Evolutionary conservation across 2,888 invertebrate genomes (phyloP).

Genomic region (Drosophila monieri): DNA sequence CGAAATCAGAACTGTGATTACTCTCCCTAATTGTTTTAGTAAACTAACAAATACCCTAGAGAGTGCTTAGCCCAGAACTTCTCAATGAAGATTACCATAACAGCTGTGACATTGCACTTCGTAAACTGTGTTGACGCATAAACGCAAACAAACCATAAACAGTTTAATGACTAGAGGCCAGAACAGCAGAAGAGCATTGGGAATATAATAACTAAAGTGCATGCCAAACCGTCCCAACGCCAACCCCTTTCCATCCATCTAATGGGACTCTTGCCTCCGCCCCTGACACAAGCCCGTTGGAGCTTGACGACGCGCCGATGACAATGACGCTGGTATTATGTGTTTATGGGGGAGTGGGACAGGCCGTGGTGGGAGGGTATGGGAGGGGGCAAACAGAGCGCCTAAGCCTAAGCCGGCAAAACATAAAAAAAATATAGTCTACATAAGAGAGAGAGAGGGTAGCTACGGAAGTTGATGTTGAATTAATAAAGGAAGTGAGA

Average conservation of each 20-base stretch:
- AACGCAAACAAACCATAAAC: slow-evolving; percentile 63
- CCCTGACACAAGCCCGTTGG: slow-evolving; percentile 60
- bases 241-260: slow-evolving; percentile 44
- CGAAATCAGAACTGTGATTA: slow-evolving; percentile 1
- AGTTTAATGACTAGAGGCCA: slow-evolving; percentile 33
- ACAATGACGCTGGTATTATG: slow-evolving; percentile 46
- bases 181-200: slow-evolving; percentile 37
- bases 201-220: slow-evolving; percentile 58
- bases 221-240: slow-evolving; percentile 15
- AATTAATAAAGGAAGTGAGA: not conserved
- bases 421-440: slow-evolving; percentile 42
- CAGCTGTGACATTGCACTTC: slow-evolving; percentile 10
- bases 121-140: slow-evolving; percentile 56
- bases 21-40: not conserved
- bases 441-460: slow-evolving; percentile 31
- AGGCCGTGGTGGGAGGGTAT: not conserved
- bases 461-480: not conserved
- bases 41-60: not conserved
- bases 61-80: not conserved
- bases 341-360: slow-evolving; percentile 31
- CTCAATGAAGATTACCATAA: not conserved
- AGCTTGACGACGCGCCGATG: slow-evolving; percentile 65
- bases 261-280: slow-evolving; percentile 1
- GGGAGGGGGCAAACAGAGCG: slow-evolving; percentile 31
- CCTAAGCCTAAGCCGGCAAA: slow-evolving; percentile 53